Percentiles rank a stretch among this genome's conserved stretches.
phyloP scores from a whole-genome alignment of 2,797 vertebrate genomes.

The Hephaestus fuliginosus region DNA sequence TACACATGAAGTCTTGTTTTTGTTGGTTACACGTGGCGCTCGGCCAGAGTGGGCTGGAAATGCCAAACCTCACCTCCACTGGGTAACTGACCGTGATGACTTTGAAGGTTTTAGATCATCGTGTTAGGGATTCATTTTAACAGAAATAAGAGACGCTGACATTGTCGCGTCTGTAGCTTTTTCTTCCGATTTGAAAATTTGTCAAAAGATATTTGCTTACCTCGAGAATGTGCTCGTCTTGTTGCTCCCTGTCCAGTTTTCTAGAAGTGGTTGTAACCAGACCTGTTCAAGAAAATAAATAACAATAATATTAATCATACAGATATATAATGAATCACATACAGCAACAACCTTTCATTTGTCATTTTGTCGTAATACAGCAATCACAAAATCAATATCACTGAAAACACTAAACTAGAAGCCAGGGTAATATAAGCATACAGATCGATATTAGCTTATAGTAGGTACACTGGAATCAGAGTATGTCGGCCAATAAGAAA shows the following conservation, averaged over 20 bases:
- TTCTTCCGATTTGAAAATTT: slow-evolving; percentile 9
- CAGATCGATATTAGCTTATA: not conserved
- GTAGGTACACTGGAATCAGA: not conserved
- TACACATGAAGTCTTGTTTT: slow-evolving; percentile 40
- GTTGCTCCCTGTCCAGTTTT: slow-evolving; percentile 95
- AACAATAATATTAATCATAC: slow-evolving; percentile 3
- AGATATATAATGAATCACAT: not conserved
- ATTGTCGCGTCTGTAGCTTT: not conserved
- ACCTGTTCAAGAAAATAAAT: slow-evolving; percentile 81
- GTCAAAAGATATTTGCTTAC: slow-evolving; percentile 80
- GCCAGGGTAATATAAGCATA: not conserved
- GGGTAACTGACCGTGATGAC: slow-evolving; percentile 25
- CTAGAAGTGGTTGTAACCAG: slow-evolving; percentile 96
- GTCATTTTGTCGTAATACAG: not conserved
- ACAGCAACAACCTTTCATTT: not conserved
- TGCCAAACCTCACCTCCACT: slow-evolving; percentile 30
- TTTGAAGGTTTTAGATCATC: slow-evolving; percentile 33
- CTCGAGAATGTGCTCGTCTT: slow-evolving; percentile 96
- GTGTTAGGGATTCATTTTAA: slow-evolving; percentile 32
- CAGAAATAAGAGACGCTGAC: slow-evolving; percentile 19
- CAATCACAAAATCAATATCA: not conserved
- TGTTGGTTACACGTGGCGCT: slow-evolving; percentile 49
- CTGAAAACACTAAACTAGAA: not conserved
- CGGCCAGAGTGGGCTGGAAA: slow-evolving; percentile 44
- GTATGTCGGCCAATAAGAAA: not conserved